These are phyloP conservation scores for Urocitellus parryii DNA, from an alignment of 2,113 vertebrate genomes.

Conservation along the genomic window DNA sequence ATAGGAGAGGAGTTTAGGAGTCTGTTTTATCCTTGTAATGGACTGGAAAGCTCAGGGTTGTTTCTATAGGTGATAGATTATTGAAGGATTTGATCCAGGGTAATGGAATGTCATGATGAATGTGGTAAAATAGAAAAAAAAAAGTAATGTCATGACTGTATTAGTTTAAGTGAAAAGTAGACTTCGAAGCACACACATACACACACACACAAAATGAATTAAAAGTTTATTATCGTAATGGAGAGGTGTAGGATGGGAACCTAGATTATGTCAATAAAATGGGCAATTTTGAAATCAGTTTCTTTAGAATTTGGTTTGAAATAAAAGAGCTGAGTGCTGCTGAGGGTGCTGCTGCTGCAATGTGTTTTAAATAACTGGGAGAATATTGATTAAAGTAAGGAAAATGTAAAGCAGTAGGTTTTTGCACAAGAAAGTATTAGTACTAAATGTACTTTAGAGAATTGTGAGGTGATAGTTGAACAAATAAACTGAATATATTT, in stretches of 20 bases:
- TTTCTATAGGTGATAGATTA: neutral
- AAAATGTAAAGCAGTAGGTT: neutral
- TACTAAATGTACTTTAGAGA: neutral
- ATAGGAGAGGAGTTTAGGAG: neutral
- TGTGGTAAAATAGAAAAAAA: conserved; percentile 8
- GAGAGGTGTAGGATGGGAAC: neutral
- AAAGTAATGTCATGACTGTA: neutral
- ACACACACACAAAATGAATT: neutral
- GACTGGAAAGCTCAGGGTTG: neutral
- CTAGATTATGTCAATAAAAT: neutral
- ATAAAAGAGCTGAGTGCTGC: neutral
- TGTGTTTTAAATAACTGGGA: neutral
- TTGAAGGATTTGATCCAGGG: conserved; percentile 38
- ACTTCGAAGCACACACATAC: neutral
- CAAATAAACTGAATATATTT: neutral
- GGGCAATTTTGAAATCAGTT: neutral
- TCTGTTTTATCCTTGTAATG: neutral
- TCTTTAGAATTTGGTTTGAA: neutral
- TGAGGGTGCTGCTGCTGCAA: neutral
- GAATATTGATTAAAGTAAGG: neutral
- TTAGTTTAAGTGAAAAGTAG: neutral
- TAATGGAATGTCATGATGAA: neutral
- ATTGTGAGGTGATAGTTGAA: neutral
- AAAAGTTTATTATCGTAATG: neutral
- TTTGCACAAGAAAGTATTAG: neutral